Evolutionary conservation across 2,797 vertebrate genomes (phyloP), one percentile per base, ranked within the genome.

Genomic region (Halcyon chelicuti): DNA sequence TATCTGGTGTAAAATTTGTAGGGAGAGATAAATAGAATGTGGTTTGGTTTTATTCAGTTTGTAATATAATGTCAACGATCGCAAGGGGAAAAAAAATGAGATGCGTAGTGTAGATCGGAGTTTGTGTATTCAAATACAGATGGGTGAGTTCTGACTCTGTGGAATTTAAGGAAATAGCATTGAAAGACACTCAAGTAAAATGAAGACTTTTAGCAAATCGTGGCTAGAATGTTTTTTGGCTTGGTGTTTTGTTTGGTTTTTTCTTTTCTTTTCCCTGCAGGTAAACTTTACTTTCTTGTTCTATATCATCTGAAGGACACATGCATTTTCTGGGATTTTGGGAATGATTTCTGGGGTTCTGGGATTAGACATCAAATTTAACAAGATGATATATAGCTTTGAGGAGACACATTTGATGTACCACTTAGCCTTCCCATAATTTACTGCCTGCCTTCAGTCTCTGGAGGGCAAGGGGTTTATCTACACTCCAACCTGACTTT

Each of bases 341-440:
- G 95, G 96, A 96, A 92, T 84, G 63, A 83, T 95, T 97, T 97
- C 92, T 95, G 96, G 93, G 92, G 73, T 96, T 92, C 90, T 95
- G 97, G 94, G 94, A 96, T 95, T 97, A 97, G 95, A 73, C 88
- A 93, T 97, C 95, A 97, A 97, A 96, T 97, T 95, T 97, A 97
- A 97, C 92, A 94, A 94, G 94, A 96, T 96, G 97, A 97, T 97
- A 84, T 95, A 96, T 96, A 93, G 95, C 95, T 97, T 95, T 93
- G 94, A 96, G 92, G 92, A 97, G 96, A 94, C 94, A 94, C 93
- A 84, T 96, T 97, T 97, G 95, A 96, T 97, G 95, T 96, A 96
- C 96, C 96, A 96, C 92, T 97, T 97, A 97, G 96, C 95, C 94
- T 96, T 96, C 94, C 96, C 84, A 91, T 96, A 95, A 95, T 96